phyloP scores from a whole-genome alignment of 2,888 invertebrate species.

The Diarsia mendica region DNA sequence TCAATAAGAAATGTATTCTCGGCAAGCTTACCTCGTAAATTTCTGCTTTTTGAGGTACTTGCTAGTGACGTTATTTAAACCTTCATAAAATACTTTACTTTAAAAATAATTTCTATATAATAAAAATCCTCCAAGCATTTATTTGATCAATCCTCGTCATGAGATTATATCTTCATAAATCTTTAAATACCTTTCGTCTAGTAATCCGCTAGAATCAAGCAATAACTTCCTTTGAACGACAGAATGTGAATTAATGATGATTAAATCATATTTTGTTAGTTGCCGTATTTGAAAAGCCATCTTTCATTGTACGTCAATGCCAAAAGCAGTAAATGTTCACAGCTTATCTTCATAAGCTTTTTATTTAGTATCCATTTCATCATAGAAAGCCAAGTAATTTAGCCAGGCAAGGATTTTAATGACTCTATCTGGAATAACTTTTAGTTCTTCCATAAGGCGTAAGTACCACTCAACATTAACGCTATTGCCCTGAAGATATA shows the following conservation, averaged over 20 bases:
- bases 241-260: conserved; percentile 14
- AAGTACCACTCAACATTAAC: conserved; percentile 58
- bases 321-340: conserved; percentile 6
- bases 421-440: conserved; percentile 40
- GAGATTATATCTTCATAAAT: not conserved
- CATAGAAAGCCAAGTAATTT: conserved; percentile 25
- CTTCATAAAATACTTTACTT: not conserved
- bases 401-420: conserved; percentile 48
- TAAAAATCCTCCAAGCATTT: not conserved
- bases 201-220: not conserved
- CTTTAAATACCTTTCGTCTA: no score
- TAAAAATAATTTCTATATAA: not conserved
- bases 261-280: not conserved
- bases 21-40: conserved; percentile 47
- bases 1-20: conserved; percentile 57
- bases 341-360: conserved; percentile 2
- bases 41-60: conserved; percentile 17
- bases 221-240: not conserved
- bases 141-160: not conserved
- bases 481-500: conserved; percentile 58
- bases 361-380: conserved; percentile 32
- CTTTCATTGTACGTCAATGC: conserved; percentile 1
- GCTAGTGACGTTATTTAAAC: conserved; percentile 13
- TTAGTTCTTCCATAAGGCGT: conserved; percentile 48
- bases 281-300: conserved; percentile 8